Evolutionary conservation across 2,113 vertebrate genomes (phyloP).

Genomic region (Gadus macrocephalus): DNA sequence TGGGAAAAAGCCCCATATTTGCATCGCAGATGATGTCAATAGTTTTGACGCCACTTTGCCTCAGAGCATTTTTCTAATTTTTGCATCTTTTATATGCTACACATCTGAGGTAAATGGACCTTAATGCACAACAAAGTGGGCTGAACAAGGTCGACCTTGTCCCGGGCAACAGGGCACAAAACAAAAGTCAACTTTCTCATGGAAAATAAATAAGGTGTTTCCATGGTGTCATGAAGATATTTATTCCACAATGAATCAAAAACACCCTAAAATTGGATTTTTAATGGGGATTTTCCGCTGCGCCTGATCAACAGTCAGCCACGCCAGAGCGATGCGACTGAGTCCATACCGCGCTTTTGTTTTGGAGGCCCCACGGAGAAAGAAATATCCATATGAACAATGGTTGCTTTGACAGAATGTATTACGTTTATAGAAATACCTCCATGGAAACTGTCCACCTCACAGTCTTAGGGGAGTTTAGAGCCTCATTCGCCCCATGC

Average conservation of each 20-base stretch:
- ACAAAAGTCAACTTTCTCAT: not conserved
- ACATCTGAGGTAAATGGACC: too few relatives aligned
- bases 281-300: conserved; percentile 5
- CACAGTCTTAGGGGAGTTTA: not conserved
- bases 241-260: conserved; percentile 1
- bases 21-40: too few relatives aligned
- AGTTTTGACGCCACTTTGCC: too few relatives aligned
- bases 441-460: not conserved
- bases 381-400: not conserved
- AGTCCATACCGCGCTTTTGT: not conserved
- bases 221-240: not conserved
- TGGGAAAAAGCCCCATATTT: too few relatives aligned
- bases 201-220: conserved; percentile 3
- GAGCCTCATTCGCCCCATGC: not conserved
- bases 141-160: not conserved
- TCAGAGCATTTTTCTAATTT: too few relatives aligned
- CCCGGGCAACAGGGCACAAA: not conserved
- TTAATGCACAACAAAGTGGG: too few relatives aligned
- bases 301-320: not conserved
- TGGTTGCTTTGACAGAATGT: not conserved
- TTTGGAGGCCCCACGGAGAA: not conserved
- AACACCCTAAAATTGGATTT: conserved; percentile 10
- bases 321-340: not conserved
- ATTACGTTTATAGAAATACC: not conserved
- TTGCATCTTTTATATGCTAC: too few relatives aligned